Evolutionary conservation across 2,888 invertebrate genomes (phyloP).

Genomic region (Metallyticus violacea): DNA sequence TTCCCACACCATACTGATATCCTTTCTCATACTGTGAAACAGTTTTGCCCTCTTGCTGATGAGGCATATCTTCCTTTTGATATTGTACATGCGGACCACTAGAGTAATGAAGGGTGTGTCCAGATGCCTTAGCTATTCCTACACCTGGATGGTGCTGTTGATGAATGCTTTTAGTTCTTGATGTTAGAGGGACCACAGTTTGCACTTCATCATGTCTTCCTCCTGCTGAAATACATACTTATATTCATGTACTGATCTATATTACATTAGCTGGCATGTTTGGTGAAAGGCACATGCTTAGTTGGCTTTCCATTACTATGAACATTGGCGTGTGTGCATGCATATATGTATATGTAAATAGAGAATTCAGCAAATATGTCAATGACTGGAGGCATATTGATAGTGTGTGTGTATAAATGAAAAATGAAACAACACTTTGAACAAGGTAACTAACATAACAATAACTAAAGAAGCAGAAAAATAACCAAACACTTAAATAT

Average conservation of each 20-base stretch:
- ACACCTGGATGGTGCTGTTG: background rate
- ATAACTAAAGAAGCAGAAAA: no score
- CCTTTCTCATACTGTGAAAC: constrained; percentile 31
- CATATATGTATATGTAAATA: no score
- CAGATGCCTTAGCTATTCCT: background rate
- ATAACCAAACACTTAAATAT: no score
- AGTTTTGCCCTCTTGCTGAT: constrained; percentile 21
- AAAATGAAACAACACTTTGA: no score
- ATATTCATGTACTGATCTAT: background rate
- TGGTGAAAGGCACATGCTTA: no score
- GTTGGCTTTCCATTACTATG: no score
- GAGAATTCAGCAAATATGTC: no score
- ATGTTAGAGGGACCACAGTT: background rate
- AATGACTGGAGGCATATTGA: no score
- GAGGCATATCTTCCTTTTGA: background rate
- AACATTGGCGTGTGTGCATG: no score
- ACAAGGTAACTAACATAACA: no score
- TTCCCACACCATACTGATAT: constrained; percentile 30
- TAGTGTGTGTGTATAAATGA: no score
- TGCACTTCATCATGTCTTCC: background rate
- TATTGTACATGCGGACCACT: background rate
- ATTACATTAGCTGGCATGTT: background rate
- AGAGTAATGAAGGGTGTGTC: background rate
- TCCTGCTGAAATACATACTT: background rate
- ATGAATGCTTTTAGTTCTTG: background rate